Percentiles rank a stretch among this genome's conserved stretches.
Evolutionary conservation across 2,888 invertebrate species (phyloP).

Genomic region (Nephrotoma guestfalica): DNA sequence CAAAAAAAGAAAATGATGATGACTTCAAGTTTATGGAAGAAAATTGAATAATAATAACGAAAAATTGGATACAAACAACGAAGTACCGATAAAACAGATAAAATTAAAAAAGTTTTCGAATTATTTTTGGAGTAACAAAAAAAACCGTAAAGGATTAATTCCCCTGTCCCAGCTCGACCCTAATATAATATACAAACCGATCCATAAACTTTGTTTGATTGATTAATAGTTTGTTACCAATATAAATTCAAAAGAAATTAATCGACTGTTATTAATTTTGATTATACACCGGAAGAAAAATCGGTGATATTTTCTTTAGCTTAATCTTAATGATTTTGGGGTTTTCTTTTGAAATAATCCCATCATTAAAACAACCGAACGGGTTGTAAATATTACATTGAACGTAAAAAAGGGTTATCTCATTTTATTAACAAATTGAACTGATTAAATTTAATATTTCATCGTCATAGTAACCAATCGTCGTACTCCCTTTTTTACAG

Average conservation of each 20-base stretch:
- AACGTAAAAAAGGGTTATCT: neutral
- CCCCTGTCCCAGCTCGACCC: neutral
- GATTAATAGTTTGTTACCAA: neutral
- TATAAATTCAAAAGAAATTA: neutral
- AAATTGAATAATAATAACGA: neutral
- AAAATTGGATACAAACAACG: neutral
- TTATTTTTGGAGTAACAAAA: neutral
- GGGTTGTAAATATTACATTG: neutral
- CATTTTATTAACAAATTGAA: neutral
- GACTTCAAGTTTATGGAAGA: neutral
- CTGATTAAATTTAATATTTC: neutral
- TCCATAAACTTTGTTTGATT: neutral
- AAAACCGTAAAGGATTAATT: neutral
- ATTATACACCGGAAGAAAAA: neutral
- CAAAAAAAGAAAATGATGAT: neutral
- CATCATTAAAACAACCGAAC: neutral
- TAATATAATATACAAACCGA: neutral
- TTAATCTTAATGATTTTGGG: neutral
- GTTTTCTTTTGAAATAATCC: neutral
- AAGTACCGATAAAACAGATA: neutral
- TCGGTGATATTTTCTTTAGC: neutral
- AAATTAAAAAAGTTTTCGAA: neutral
- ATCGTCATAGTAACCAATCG: neutral
- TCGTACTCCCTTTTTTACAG: neutral
- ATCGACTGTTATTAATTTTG: neutral